Base-by-base conservation (phyloP, 2,797 vertebrate genomes). In the Enteromius paludinosus region DNA sequence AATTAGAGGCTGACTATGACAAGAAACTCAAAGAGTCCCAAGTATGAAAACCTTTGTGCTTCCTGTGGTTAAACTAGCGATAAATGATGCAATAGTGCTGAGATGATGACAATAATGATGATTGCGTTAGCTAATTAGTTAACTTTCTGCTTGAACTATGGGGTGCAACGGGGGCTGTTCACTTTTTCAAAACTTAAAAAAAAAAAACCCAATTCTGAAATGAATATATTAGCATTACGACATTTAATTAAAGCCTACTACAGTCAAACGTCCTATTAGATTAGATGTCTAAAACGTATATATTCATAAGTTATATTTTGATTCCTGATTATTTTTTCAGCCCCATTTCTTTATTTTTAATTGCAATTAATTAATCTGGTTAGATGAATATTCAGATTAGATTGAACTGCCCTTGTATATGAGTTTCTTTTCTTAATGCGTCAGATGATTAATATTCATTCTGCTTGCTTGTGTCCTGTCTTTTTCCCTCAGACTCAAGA, bases 11-110 rank as follows among this genome's bases (percentile, higher is more conserved):
- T 0, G 98, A 99, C 84, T 99, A 99, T 41, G 98, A 99, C 91
- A 99, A 99, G 92, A 99, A 99, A 88, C 96, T 99, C 28, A 99
- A 99, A 88, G 98, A 99, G 93, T 99, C 98, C 68, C 98, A 99
- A 97, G 98, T 83, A 59, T 30, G 18, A 52, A 45, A 33, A 47
- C 25, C 2, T n/a, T 56, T 12, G 7, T 75, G n/a, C 14, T 75
- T 68, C 30, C 35, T 68, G 8, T 12, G 11, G 30, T n/a, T n/a
- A 68, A 66, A 23, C 33, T 66, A 10, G 33, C 11, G 2, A 10
- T 33, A 28, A 28, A 33, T n/a, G 8, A 38, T 66, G 35, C 18
- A 10, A 1, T 66, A 17, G 28, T 66, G 35, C 7, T 30, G 30
- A 66, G 1, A 20, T 66, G 35, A 41, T 41, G 41, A 11, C 41